These are phyloP conservation scores for Caiman crocodilus DNA, from an alignment of 2,797 vertebrate genomes.

Conservation along the genomic window DNA sequence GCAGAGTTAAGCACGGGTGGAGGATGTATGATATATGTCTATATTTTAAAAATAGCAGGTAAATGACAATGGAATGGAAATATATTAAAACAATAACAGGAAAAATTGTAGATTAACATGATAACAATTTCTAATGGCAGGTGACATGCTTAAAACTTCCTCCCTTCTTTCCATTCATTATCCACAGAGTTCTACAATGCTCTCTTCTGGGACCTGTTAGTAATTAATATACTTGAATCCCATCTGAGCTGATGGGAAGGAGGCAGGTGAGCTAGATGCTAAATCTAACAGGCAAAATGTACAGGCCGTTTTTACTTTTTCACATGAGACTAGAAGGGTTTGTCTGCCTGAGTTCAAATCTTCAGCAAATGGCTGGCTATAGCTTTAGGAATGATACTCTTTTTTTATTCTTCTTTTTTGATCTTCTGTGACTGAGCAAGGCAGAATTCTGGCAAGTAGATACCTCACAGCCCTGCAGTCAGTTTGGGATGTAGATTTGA, in stretches of 20 bases:
- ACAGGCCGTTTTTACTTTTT: neutral
- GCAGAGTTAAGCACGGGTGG: neutral
- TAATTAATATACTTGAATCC: slow-evolving; percentile 29
- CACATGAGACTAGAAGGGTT: neutral
- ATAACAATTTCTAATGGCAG: neutral
- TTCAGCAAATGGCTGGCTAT: slow-evolving; percentile 69
- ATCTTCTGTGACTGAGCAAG: slow-evolving; percentile 25
- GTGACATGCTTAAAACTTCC: neutral
- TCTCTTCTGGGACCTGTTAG: neutral
- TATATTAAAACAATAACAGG: accelerated
- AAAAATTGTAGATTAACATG: neutral
- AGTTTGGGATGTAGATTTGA: slow-evolving; percentile 65
- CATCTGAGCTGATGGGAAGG: neutral
- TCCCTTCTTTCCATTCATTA: neutral
- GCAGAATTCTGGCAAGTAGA: neutral
- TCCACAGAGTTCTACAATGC: neutral
- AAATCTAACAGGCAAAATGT: neutral
- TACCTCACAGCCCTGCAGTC: slow-evolving; percentile 35
- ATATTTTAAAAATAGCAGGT: neutral
- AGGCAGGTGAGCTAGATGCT: neutral
- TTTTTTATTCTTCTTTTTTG: neutral
- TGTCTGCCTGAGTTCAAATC: slow-evolving; percentile 59
- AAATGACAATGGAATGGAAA: neutral
- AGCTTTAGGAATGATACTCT: neutral
- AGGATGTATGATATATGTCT: neutral